Conservation (phyloP, 2,888 invertebrate species). For the Psococerastis gibbosa region DNA sequence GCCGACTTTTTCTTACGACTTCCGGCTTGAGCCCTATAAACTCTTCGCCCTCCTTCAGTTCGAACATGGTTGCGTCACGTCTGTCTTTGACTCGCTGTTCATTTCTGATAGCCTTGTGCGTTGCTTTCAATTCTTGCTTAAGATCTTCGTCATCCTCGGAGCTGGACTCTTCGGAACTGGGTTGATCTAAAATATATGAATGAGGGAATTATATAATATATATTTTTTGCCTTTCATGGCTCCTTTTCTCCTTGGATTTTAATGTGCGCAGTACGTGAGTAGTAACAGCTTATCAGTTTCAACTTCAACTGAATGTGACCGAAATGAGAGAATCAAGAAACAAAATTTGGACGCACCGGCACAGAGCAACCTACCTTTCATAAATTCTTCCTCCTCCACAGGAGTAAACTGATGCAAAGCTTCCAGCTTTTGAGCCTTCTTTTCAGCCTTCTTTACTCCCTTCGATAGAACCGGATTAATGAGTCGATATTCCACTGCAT, state of each 20-base stretch:
- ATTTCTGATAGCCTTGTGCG: slow-evolving; percentile 43
- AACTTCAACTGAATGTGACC: too few relatives aligned
- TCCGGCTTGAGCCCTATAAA: slow-evolving; percentile 29
- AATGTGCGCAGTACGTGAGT: too few relatives aligned
- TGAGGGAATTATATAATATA: too few relatives aligned
- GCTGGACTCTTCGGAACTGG: slow-evolving; percentile 27
- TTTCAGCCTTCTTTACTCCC: slow-evolving; percentile 48
- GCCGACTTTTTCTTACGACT: neutral
- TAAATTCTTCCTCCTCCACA: slow-evolving; percentile 26
- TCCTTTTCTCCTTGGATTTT: too few relatives aligned
- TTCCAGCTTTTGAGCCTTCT: slow-evolving; percentile 35
- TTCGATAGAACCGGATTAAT: slow-evolving; percentile 77
- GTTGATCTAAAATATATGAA: neutral
- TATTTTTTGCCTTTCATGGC: too few relatives aligned
- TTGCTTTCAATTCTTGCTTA: slow-evolving; percentile 61
- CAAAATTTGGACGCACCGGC: too few relatives aligned
- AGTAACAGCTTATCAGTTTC: too few relatives aligned
- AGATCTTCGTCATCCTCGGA: slow-evolving; percentile 70
- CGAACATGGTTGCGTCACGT: slow-evolving; percentile 35
- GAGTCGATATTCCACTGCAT: slow-evolving; percentile 68
- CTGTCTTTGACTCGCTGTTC: slow-evolving; percentile 28
- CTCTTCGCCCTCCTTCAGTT: slow-evolving; percentile 38
- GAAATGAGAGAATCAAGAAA: too few relatives aligned
- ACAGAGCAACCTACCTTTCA: too few relatives aligned
- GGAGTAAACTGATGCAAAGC: slow-evolving; percentile 30